Evolutionary conservation across 2,888 invertebrate species (phyloP).

Genomic region (Chrysopilus asiliformis): DNA sequence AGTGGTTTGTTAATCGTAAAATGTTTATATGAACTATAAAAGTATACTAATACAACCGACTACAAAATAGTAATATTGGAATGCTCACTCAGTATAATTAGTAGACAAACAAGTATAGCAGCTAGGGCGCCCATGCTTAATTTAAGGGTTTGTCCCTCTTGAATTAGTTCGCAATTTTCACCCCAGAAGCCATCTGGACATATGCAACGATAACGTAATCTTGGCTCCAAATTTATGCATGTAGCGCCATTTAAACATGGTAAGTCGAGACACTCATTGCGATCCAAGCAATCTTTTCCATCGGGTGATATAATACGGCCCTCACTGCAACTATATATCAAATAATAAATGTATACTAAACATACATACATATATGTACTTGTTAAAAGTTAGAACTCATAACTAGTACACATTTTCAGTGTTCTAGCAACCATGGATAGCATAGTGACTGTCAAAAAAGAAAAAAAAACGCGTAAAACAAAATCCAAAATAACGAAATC

Average conservation of each 20-base stretch:
- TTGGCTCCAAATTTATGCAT: slow-evolving; percentile 83
- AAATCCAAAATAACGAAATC: no score
- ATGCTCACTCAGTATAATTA: slow-evolving; percentile 91
- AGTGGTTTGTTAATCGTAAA: no score
- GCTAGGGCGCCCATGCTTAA: slow-evolving; percentile 94
- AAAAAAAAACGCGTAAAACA: no score
- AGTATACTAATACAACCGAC: not conserved
- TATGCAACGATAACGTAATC: slow-evolving; percentile 72
- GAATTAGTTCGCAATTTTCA: slow-evolving; percentile 84
- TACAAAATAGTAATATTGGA: not conserved
- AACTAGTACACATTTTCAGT: no score
- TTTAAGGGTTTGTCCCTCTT: slow-evolving; percentile 88
- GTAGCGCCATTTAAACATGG: slow-evolving; percentile 88
- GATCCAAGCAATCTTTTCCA: slow-evolving; percentile 86
- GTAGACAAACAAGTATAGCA: slow-evolving; percentile 92
- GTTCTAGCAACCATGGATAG: no score
- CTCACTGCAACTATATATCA: slow-evolving; percentile 66
- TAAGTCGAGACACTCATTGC: slow-evolving; percentile 88
- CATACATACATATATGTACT: no score
- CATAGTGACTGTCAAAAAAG: no score
- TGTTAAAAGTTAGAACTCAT: no score
- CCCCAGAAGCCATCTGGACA: slow-evolving; percentile 90
- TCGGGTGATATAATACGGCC: slow-evolving; percentile 82
- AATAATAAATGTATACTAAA: no score
- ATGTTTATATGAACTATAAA: no score